Base-by-base conservation (phyloP, 2,888 invertebrate genomes). In the Epiblema foenella region DNA sequence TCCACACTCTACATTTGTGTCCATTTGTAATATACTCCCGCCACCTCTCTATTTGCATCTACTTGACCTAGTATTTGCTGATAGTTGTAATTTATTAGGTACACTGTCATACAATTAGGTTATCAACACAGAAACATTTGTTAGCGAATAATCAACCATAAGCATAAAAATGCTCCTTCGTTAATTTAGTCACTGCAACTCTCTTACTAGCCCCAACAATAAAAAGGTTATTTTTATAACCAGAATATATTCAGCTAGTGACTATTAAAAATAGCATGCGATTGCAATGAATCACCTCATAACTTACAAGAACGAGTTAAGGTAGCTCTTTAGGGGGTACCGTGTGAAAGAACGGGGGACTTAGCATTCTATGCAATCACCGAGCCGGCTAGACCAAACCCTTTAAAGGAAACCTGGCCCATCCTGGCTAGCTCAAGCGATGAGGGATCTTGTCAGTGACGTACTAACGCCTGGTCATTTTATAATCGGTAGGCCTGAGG, bases 341-440 rank as follows among this genome's bases (percentile, higher is more conserved):
- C 73, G 77, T 75, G 75, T 75, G 74, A 77, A 77, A 76, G 71
- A 69, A 74, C 71, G 67, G 66, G 73, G 65, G 74, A 68, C 69
- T 73, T 73, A 66, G 72, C 76, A 83, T 81, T 81, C 76, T 79
- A 78, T 79, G 78, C 81, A 79, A 83, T 78, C 76, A 77, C 76
- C 74, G 54, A 62, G 63, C 77, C 56, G 69, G 73, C 79, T 80
- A 78, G 77, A 73, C 78, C 58, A 76, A 74, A 72, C 64, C 84
- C 80, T 67, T 84, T 82, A 77, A 83, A 78, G 85, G 85, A 80
- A 83, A 80, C 79, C 76, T 74, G 72, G 69, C 74, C 69, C 74
- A 76, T 76, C 75, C 74, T 64, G 39, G 20, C 1, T 64, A 64
- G 52, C 9, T 52, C 39, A 64, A n/a, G 20, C 20, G 15, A 37